Evolutionary conservation across 2,888 invertebrate genomes (phyloP), one percentile per base, ranked within the genome.

Genomic region (Pilophorus perplexus): DNA sequence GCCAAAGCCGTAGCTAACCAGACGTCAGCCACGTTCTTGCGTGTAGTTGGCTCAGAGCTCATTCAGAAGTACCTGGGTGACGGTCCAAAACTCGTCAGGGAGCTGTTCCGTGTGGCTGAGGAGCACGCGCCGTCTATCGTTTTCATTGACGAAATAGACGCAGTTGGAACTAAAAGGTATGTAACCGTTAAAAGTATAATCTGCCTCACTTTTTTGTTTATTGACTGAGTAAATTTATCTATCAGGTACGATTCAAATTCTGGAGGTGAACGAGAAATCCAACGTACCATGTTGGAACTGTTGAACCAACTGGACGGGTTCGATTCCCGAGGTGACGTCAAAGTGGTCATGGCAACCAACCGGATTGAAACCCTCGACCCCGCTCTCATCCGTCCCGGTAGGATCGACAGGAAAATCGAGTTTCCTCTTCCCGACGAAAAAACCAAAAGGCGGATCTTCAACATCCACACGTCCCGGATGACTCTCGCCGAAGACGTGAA

Each of bases 1-100:
- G 99, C 99, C 6, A 99, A 99, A 79, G 99, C 99, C 20, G 99
- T 99, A 0, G 99, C 99, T 46, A 99, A 99, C 80, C 98, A 99
- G 78, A 99, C 99, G 0, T 98, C 98, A 0, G 99, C 99, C 0
- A 99, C 99, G 14, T 99, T 99, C 80, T 82, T 99, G 54, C 83
- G 99, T 72, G 98, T 99, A 62, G 99, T 99, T 16, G 99, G 99
- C n/a, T 97, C 98, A 2, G 98, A 99, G 79, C 84, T 99, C 22
- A 98, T 99, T 75, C 98, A 99, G 76, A 99, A 99, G 78, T 99
- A 99, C 79, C 83, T 97, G 80, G 99, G 99, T 70, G 99, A 99
- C 80, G 99, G 99, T 0, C 98, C 99, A 0, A 99, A 99, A 80
- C 81, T 99, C 69, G 99, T 99, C 1, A 83, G 99, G 65, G 99